Base-by-base conservation (phyloP, 2,113 vertebrate species). In the Rhinoderma darwinii region DNA sequence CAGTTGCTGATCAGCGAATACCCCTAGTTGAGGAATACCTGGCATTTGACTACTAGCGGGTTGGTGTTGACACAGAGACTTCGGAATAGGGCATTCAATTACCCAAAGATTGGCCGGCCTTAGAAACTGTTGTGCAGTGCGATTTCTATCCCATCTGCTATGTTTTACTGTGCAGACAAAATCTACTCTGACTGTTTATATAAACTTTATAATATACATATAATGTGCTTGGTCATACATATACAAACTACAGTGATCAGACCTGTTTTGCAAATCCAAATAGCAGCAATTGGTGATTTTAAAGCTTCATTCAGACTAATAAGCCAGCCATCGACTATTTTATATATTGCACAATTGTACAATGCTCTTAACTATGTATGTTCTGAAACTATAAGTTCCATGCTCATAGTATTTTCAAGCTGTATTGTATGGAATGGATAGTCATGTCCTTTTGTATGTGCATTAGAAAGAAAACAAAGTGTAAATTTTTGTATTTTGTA, bases 401-500 rank as follows among this genome's bases (percentile, higher is more conserved):
- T 70, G 63, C 77, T 63, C 72, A 86, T 66, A 27, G 39, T 63
- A 86, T 79, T 76, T 70, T 78, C 10, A 84, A 78, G 54, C 43
- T 90, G 82, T 90, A 82, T 61, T 39, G 91, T 92, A 92, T 92
- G 89, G 35, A 86, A 80, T 86, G 63, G 43, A 22, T 51, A 79
- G 30, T 87, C 76, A 87, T 92, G 75, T 93, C 92, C 92, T 94
- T 93, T 91, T 92, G 92, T 93, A 94, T 86, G 90, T 91, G 90
- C 95, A 92, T 88, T 88, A 89, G 90, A 90, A 84, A 73, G 91
- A 90, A 94, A 91, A 88, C 88, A 85, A 88, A 92, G 91, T 94
- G 94, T 96, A 96, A 95, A 95, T 94, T 92, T 92, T 92, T 91
- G 89, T 94, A 93, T 96, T 96, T 96, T 97, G 91, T 95, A 96